Evolutionary conservation across 1,140 invertebrate genomes (phyloP), one percentile per base, ranked within the genome.

Genomic region (Elymnias hypermnestra): DNA sequence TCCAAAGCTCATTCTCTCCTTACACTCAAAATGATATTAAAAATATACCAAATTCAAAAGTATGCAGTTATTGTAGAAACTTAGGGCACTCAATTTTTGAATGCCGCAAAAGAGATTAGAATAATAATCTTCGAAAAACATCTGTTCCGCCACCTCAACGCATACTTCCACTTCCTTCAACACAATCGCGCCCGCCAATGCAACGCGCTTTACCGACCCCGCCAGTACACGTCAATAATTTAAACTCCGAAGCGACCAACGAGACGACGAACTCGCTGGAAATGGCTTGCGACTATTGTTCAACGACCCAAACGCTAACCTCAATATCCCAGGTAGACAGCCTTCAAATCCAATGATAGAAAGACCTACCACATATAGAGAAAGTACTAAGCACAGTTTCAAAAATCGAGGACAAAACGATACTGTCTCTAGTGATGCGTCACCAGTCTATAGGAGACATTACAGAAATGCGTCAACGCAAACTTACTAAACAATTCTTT

Each of bases 41-140:
- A n/a, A n/a, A n/a, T n/a, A n/a, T n/a, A 25, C 7, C 23, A 4
- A 25, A 8, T 8, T n/a, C 23, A 25, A 14, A 40, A 17, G 8
- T 26, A 25, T 25, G 37, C 12, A 26, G 10, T 14, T 40, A 40
- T 40, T 40, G 37, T 9, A 40, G 26, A 26, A 40, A 40, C 15
- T 6, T 25, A 40, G 22, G 37, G 3, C 37, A 40, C 18, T 2
- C 15, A 14, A 40, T 40, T 7, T 40, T 23, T n/a, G 37, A 40
- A n/a, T 40, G 37, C 12, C 21, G 37, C 5, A 40, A 40, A 40
- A 25, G 37, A 21, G 22, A 21, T 5, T 40, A 15, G 9, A 40
- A 40, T 17, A 40, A 35, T 13, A 54, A 17, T 28, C 13, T 21
- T 29, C 52, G 9, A 25, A 6, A 25, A 25, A 8, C 2, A 3